These are phyloP conservation scores for Spizella passerina DNA, from an alignment of 2,797 vertebrate species.

Conservation along the genomic window DNA sequence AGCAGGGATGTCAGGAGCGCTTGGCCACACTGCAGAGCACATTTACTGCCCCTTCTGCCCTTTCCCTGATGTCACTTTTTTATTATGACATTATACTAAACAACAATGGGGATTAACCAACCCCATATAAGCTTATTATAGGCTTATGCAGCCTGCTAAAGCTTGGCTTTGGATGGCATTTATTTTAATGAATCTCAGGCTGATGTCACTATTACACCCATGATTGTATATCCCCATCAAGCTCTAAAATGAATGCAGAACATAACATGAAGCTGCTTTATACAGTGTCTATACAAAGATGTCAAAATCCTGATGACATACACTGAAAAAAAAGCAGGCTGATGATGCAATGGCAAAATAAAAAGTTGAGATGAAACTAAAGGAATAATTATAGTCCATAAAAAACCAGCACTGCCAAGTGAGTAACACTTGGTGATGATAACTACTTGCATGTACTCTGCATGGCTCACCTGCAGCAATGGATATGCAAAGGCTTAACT, in stretches of 20 bases:
- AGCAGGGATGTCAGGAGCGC: neutral
- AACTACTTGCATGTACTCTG: neutral
- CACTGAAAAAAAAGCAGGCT: neutral
- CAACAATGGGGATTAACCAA: conserved; percentile 53
- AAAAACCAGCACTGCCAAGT: neutral
- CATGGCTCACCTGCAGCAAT: neutral
- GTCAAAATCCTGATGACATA: neutral
- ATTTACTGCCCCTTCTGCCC: conserved; percentile 25
- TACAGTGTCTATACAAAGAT: neutral
- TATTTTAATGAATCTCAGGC: conserved; percentile 5
- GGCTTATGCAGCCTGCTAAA: conserved; percentile 43
- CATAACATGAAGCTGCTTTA: neutral
- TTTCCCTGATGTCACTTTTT: conserved; percentile 59
- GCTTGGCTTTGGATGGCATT: conserved; percentile 38
- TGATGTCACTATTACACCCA: conserved; percentile 20
- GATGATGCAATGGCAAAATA: conserved; percentile 11
- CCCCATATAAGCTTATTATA: conserved; percentile 52
- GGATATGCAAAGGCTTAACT: neutral
- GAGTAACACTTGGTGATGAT: neutral
- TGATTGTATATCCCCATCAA: neutral
- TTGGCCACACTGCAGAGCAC: neutral
- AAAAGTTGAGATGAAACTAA: neutral
- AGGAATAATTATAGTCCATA: neutral
- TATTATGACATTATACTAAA: conserved; percentile 58
- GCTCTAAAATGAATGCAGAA: neutral